A percentile compares a stretch with the other conserved stretches of the same genome.
Conservation (phyloP, 1,140 invertebrate species). For the Myzus persicae region DNA sequence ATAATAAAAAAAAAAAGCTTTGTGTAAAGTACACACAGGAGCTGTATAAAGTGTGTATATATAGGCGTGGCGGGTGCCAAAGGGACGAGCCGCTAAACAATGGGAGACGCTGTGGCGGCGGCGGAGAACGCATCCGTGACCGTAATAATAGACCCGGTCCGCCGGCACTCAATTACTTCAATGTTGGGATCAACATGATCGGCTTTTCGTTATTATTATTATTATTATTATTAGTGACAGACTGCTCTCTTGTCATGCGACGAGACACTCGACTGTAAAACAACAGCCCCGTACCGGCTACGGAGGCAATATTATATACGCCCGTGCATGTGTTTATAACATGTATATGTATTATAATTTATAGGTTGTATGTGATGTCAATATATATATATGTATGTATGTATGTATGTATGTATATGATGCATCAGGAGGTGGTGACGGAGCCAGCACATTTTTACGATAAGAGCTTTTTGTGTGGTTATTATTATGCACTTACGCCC, state of each 20-base stretch:
- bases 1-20: slow-evolving; percentile 39
- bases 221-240: slow-evolving; percentile 56
- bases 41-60: not conserved
- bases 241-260: slow-evolving; percentile 49
- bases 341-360: not conserved
- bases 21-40: slow-evolving; percentile 54
- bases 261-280: slow-evolving; percentile 34
- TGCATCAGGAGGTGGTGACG: not conserved
- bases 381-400: not conserved
- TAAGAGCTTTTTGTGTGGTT: not conserved
- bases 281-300: not conserved
- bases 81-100: slow-evolving; percentile 24
- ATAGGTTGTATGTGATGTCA: no score
- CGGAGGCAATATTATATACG: not conserved
- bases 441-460: not conserved
- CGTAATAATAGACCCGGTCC: slow-evolving; percentile 52
- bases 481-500: not conserved
- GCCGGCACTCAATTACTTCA: slow-evolving; percentile 53
- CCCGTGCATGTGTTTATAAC: not conserved
- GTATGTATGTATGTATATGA: no score
- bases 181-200: slow-evolving; percentile 57
- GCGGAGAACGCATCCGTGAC: slow-evolving; percentile 50
- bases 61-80: not conserved
- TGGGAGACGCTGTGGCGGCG: not conserved
- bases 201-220: slow-evolving; percentile 57